Base-by-base conservation (phyloP, 2,113 vertebrate species). In the Actinemys pallida region DNA sequence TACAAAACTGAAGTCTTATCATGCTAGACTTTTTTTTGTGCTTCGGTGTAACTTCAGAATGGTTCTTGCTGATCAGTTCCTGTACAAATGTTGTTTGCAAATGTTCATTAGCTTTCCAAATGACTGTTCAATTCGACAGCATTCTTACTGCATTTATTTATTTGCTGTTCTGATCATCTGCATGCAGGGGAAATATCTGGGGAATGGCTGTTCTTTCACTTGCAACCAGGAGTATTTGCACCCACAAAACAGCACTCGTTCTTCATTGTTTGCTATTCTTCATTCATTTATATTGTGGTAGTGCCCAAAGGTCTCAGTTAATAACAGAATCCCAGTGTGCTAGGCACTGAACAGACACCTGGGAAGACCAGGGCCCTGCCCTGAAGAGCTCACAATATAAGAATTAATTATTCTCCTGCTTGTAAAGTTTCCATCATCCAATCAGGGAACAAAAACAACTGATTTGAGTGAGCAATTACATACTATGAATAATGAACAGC, bases 91-190 rank as follows among this genome's bases (percentile, higher is more conserved):
- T 88, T 84, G 35, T 27, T 95, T 92, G 90, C 1, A 92, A 90
- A 84, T 83, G 83, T 72, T 91, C 72, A 35, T 95, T 87, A 72
- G n/a, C 90, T n/a, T 95, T 93, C n/a, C n/a, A 84, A 49, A 57
- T 54, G 27, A 47, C 54, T 24, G 85, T 10, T 80, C 16, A 79
- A 19, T 25, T 90, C n/a, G 76, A 31, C 53, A 88, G 69, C 47
- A 93, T 56, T 93, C 84, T 42, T 80, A 47, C 10, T 82, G 89
- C 1, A 2, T 93, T 93, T 93, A 90, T 31, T 93, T 94, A 62
- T 16, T 95, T 94, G 2, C 39, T 89, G 20, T 90, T 90, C 52
- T 86, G 54, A 89, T 53, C 10, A 47, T 65, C 22, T 81, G 47
- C 12, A 11, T 57, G 75, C 87, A 76, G 69, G 76, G 83, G 54